These are phyloP conservation scores for Gobionotothen gibberifrons DNA, from an alignment of 2,797 vertebrate species.

Conservation along the genomic window DNA sequence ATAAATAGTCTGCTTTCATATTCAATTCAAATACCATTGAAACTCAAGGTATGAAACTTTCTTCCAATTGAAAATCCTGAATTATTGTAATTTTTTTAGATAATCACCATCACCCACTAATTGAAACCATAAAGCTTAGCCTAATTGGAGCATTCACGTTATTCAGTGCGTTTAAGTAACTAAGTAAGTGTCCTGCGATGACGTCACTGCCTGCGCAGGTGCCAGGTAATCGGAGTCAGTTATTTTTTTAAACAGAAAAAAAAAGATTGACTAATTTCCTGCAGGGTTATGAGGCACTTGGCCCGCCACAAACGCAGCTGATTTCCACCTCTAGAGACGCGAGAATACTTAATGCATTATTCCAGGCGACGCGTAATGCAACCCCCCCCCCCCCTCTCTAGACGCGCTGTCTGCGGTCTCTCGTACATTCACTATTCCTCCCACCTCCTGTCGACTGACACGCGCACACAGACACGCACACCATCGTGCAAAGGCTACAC, in stretches of 20 bases:
- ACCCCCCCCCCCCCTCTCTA: conserved; percentile 46
- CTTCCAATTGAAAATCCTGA: neutral
- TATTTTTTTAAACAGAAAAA: conserved; percentile 9
- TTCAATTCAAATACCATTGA: neutral
- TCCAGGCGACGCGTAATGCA: conserved; percentile 74
- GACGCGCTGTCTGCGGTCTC: conserved; percentile 73
- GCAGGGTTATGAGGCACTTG: conserved; percentile 40
- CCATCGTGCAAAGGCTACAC: conserved; percentile 27
- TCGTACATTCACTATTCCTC: conserved; percentile 60
- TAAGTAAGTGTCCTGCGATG: conserved; percentile 64
- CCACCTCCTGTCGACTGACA: conserved; percentile 62
- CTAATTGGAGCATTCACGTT: neutral
- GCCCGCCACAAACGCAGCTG: conserved; percentile 46
- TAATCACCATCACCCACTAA: conserved; percentile 3
- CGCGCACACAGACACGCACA: conserved; percentile 41
- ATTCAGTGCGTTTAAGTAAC: conserved; percentile 14
- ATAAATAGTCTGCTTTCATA: neutral
- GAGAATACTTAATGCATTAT: conserved; percentile 61
- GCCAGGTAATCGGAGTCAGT: conserved; percentile 56
- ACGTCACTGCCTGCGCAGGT: conserved; percentile 77
- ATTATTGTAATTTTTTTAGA: conserved; percentile 14
- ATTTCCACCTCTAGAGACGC: conserved; percentile 52
- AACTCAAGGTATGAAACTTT: neutral
- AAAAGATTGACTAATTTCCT: conserved; percentile 38
- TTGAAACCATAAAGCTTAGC: conserved; percentile 13